These are phyloP conservation scores for Cryptosula pallasiana DNA, from an alignment of 2,888 invertebrate species.

Conservation along the genomic window DNA sequence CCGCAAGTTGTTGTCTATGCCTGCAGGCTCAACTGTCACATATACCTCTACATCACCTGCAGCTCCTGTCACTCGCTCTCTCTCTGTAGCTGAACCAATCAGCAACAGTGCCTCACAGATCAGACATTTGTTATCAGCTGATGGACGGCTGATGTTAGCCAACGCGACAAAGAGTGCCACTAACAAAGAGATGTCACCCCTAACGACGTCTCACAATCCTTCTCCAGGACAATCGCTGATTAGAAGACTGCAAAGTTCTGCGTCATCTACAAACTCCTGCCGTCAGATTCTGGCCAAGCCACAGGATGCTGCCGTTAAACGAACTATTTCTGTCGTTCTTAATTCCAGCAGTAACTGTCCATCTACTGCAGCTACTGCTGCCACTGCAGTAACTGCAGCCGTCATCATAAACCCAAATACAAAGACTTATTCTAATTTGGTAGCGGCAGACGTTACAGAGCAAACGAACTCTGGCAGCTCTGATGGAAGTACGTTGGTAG, in stretches of 20 bases:
- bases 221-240: conserved; percentile 20
- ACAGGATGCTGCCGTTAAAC: background rate
- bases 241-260: background rate
- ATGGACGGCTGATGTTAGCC: background rate
- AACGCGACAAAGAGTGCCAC: background rate
- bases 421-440: background rate
- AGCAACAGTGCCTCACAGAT: no score
- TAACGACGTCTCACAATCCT: background rate
- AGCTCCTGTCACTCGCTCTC: background rate
- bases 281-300: conserved; percentile 1
- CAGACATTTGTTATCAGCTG: background rate
- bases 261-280: background rate
- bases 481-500: no score
- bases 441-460: background rate
- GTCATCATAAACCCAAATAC: background rate
- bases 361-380: background rate
- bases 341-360: background rate
- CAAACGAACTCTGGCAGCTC: no score
- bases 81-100: background rate
- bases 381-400: background rate
- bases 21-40: background rate
- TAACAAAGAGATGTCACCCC: background rate
- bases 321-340: background rate
- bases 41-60: background rate
- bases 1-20: background rate